phyloP scores from a whole-genome alignment of 30 jellyfish, hydroid and myxozoan species.

The Hydractinia echinata region DNA sequence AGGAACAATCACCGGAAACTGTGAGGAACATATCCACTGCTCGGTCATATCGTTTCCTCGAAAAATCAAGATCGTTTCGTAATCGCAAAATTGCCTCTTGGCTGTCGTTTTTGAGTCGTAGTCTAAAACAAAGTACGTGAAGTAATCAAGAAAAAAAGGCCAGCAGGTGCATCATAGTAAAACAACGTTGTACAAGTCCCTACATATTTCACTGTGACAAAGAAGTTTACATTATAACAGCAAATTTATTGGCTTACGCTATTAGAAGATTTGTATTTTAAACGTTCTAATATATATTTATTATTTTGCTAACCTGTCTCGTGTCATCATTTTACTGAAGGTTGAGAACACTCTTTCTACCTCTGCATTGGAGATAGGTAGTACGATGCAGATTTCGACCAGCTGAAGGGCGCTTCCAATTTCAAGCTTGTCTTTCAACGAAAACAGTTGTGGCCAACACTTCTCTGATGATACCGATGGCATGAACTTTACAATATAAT shows the following conservation, averaged over 20 bases:
- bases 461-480: background rate
- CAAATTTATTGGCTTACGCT: too few species aligned
- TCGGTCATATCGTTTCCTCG: background rate
- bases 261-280: background rate
- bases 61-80: background rate
- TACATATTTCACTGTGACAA: too few species aligned
- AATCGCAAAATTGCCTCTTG: background rate
- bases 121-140: background rate
- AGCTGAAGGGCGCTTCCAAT: background rate
- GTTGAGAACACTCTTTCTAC: background rate
- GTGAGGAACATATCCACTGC: background rate
- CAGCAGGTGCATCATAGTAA: too few species aligned
- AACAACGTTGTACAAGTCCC: too few species aligned
- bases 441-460: background rate
- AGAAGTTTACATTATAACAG: too few species aligned
- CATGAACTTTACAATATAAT: background rate
- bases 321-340: background rate
- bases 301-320: background rate
- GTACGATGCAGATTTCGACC: background rate
- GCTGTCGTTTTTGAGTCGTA: background rate
- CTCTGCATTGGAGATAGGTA: background rate
- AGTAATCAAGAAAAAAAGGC: too few species aligned
- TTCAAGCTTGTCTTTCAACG: background rate
- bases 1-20: too few species aligned
- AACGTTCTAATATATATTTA: background rate